Base-by-base conservation (phyloP, 2,113 vertebrate genomes). In the Pseudopipra pipra region DNA sequence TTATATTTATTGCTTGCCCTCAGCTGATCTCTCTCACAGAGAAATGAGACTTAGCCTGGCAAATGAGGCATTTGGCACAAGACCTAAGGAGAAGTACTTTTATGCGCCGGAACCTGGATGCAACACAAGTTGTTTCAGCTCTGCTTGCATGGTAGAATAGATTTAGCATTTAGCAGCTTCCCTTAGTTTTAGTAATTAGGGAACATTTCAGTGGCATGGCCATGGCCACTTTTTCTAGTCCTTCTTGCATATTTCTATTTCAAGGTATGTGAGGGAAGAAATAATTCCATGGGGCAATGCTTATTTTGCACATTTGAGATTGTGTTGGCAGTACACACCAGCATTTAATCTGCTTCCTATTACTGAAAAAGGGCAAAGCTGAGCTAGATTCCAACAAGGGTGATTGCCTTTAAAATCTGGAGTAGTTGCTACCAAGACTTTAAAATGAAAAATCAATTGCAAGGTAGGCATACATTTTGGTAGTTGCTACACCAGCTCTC, bases 61-160 rank as follows among this genome's bases (percentile, higher is more conserved):
- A 95, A 95, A 66, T 61, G 83, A 90, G 70, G 93, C 92, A 39
- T 87, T 94, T 96, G 96, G 95, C 96, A 96, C 90, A 85, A 93
- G 85, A 96, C 85, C 73, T 89, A 76, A 96, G 90, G 73, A 94
- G 92, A 93, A 94, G 88, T 93, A 93, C 93, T 96, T 96, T 96
- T 93, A 87, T 96, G 70, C 4, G 12, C 92, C 88, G 83, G 96
- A 96, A 95, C 92, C 92, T 95, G 95, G 88, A 96, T 83, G 23
- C 90, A 89, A 72, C 86, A 94, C 96, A 96, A 96, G 93, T 94
- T 96, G 89, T 95, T 97, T 96, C 96, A 96, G 90, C 90, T 94
- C 86, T 90, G 72, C 91, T 94, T 96, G 88, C 92, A 90, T 44
- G 41, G 61, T 87, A 95, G 92, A 96, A 94, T 96, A 96, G 92